A percentile compares a stretch with the other conserved stretches of the same genome.
phyloP scores from a whole-genome alignment of 2,113 vertebrate genomes.

The Gallinago jamesoni region DNA sequence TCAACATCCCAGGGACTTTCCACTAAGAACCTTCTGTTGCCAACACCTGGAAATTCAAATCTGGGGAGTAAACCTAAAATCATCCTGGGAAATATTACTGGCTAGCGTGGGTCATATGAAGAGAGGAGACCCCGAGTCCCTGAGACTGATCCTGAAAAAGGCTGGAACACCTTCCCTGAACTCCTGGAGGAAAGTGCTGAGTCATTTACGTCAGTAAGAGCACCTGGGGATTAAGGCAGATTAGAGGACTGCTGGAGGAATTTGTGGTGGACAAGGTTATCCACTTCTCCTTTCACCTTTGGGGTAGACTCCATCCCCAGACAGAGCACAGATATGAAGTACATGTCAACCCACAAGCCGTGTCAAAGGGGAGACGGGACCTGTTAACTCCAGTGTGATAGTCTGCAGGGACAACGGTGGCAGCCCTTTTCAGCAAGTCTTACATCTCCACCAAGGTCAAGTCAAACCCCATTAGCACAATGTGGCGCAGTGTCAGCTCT shows the following conservation, averaged over 20 bases:
- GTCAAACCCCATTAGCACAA: neutral
- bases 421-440: neutral
- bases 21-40: neutral
- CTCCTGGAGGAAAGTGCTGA: neutral
- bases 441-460: neutral
- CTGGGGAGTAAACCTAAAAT: neutral
- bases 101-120: neutral
- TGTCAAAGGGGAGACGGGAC: neutral
- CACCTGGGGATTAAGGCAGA: neutral
- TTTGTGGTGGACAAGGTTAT: neutral
- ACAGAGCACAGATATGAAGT: neutral
- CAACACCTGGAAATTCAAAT: neutral
- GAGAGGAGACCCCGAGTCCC: neutral
- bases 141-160: neutral
- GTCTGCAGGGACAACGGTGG: neutral
- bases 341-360: neutral
- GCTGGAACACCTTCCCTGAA: neutral
- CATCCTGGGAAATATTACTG: neutral
- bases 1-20: neutral
- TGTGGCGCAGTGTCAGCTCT: neutral
- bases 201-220: neutral
- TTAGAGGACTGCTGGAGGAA: neutral
- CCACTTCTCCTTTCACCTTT: neutral
- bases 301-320: neutral
- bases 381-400: neutral